Conservation (phyloP, 2,888 invertebrate genomes). For the Troilus luridus region DNA sequence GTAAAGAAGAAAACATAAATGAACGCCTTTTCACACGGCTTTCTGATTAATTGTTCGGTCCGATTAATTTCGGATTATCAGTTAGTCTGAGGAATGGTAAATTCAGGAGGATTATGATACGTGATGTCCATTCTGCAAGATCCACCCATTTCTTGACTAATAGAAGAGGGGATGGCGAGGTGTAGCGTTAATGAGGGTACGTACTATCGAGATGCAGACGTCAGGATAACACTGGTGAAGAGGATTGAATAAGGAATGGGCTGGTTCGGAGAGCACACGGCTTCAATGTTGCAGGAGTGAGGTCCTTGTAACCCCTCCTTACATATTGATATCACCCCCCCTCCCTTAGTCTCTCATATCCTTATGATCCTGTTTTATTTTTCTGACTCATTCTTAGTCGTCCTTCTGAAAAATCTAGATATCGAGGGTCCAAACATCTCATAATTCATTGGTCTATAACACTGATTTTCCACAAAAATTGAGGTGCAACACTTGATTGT, state of each 20-base stretch:
- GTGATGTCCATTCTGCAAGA: not conserved
- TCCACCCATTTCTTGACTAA: not conserved
- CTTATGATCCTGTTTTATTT: slow-evolving; percentile 36
- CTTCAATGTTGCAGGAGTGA: slow-evolving; percentile 21
- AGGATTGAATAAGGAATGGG: slow-evolving; percentile 23
- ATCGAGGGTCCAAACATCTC: not conserved
- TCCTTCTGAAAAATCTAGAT: not conserved
- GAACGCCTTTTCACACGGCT: not conserved
- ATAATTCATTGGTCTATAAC: no score
- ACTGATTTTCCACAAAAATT: no score
- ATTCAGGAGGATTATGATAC: not conserved
- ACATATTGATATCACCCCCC: slow-evolving; percentile 48
- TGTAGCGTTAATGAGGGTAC: not conserved
- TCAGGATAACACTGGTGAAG: not conserved
- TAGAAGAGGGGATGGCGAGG: not conserved
- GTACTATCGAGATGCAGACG: not conserved
- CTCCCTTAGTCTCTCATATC: slow-evolving; percentile 19
- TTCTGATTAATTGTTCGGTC: not conserved
- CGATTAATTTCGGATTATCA: not conserved
- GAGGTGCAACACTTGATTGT: no score
- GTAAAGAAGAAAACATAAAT: slow-evolving; percentile 32
- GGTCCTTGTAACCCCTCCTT: slow-evolving; percentile 22
- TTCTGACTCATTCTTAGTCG: not conserved
- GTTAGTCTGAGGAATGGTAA: no score
- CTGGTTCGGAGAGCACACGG: slow-evolving; percentile 8